Conservation (phyloP, 2,888 invertebrate species). For the Drosophila testacea region DNA sequence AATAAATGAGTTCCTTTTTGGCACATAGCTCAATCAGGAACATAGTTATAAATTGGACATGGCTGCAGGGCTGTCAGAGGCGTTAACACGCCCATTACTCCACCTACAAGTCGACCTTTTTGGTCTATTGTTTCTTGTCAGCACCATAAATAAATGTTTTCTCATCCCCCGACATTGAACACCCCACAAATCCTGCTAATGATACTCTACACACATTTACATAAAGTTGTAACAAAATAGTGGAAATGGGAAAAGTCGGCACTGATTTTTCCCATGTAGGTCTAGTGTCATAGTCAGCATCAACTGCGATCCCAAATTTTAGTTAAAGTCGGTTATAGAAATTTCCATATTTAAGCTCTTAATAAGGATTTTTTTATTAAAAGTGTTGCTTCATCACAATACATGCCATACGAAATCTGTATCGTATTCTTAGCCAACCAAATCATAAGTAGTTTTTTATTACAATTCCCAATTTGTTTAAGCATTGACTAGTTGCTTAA, state of each 20-base stretch:
- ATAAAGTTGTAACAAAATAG: conserved; percentile 39
- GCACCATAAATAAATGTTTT: conserved; percentile 42
- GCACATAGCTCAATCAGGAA: conserved; percentile 27
- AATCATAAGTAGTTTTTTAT: too few species aligned
- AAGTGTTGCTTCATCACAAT: too few species aligned
- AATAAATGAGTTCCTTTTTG: background rate
- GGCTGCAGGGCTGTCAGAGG: conserved; percentile 9
- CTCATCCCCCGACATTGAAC: background rate
- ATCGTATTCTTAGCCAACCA: too few species aligned
- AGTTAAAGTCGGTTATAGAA: background rate
- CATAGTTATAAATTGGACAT: conserved; percentile 7
- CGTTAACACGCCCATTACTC: conserved; percentile 20
- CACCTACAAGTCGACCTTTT: conserved; percentile 29
- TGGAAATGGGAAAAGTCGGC: background rate
- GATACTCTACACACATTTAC: conserved; percentile 46
- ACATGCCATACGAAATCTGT: too few species aligned
- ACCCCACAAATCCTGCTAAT: conserved; percentile 46
- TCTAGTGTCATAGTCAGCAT: background rate
- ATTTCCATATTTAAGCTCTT: too few species aligned
- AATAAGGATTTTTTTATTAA: too few species aligned
- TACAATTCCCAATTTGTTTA: background rate
- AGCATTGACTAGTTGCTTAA: conserved; percentile 2
- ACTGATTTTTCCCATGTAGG: background rate
- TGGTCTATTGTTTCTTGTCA: conserved; percentile 51
- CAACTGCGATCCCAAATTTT: background rate